Base-by-base conservation (phyloP, 2,113 vertebrate genomes). In the Poecile atricapillus region DNA sequence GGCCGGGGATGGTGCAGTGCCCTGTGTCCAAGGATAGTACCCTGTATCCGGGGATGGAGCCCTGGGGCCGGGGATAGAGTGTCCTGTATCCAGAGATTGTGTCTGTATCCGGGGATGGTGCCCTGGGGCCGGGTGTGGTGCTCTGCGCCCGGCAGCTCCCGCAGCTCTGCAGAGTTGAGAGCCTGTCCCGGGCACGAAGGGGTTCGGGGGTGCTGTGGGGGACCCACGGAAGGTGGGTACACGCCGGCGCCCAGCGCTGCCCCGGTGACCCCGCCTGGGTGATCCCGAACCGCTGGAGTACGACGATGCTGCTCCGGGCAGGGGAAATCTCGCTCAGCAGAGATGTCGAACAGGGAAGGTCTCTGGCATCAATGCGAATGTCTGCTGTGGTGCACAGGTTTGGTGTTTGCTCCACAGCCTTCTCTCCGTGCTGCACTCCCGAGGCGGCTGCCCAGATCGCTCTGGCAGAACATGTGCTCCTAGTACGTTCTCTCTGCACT, bases 281-380 rank as follows among this genome's bases (percentile, higher is more conserved):
- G 59, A 15, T 12, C 22, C 46, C 4, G 15, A 44, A 2, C 9
- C 7, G 0, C 60, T 13, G 2, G 24, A 52, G 15, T 10, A 0
- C 49, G 0, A 15, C 23, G 73, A 1, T 23, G 43, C 63, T 24
- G 78, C 79, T 31, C 11, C 46, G 3, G 60, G 64, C 50, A 1
- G 15, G 55, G 37, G 39, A 24, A 6, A 3, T 13, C 4, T 69
- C 4, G 3, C 62, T 25, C 22, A 3, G 68, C 8, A 1, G 15
- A 10, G 5, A 15, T 19, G 62, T 15, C 2, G 31, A 12, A 11
- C 9, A 37, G 43, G 63, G 28, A n/a, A 6, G 7, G 25, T 22
- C 2, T 6, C 0, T 8, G 5, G 30, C 27, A 1, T 4, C 16
- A 4, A 5, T 19, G 9, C 3, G 0, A 47, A 0, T 4, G 28